A percentile compares a stretch with the other conserved stretches of the same genome.
phyloP scores from a whole-genome alignment of 2,113 vertebrate species.

The Rissa tridactyla region DNA sequence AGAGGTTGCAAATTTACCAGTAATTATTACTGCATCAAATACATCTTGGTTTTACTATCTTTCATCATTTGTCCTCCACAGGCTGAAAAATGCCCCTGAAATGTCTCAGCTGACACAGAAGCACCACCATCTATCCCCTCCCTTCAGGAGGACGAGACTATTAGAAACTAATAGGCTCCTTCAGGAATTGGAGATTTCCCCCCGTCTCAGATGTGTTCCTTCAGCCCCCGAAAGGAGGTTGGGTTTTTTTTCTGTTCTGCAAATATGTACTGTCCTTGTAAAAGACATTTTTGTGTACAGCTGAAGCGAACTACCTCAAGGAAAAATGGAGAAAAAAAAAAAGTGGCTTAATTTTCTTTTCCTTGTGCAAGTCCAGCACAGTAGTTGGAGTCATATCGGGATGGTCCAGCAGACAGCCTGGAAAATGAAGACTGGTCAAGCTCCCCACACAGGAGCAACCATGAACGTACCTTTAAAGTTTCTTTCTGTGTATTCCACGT shows the following conservation, averaged over 20 bases:
- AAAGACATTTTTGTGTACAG: neutral
- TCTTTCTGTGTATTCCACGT: neutral
- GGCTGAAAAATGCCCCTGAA: neutral
- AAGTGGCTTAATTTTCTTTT: neutral
- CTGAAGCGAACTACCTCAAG: neutral
- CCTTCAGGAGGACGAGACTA: neutral
- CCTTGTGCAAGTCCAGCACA: accelerated
- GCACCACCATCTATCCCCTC: neutral
- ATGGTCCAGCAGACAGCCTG: neutral
- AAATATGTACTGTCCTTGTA: neutral
- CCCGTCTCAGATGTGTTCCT: neutral
- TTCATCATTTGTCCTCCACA: neutral
- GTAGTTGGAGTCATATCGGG: neutral
- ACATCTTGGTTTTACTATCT: neutral
- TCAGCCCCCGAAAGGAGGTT: neutral
- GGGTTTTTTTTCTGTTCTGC: neutral
- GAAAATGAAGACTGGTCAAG: neutral
- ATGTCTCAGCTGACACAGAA: neutral
- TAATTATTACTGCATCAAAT: neutral
- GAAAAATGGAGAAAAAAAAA: neutral
- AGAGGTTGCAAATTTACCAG: neutral
- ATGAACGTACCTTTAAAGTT: neutral
- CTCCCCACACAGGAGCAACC: neutral
- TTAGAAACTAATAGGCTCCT: neutral
- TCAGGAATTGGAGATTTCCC: neutral